Percentiles rank a stretch among this genome's conserved stretches.
Conservation (phyloP, 2,113 vertebrate genomes). For the Thoracochromis brauschi region DNA sequence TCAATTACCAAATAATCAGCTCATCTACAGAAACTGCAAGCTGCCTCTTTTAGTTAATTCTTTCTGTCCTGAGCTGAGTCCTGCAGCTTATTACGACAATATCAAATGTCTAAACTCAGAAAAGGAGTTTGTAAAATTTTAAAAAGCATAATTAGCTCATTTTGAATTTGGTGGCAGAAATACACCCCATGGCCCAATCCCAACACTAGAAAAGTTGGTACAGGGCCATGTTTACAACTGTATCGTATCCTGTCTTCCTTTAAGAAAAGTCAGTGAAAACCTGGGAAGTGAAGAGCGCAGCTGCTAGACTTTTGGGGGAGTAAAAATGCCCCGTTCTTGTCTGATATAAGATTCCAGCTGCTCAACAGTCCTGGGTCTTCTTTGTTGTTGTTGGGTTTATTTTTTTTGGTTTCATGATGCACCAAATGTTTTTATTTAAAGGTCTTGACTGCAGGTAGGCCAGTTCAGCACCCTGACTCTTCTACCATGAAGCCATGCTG, state of each 20-base stretch:
- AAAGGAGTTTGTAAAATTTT: background rate
- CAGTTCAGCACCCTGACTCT: background rate
- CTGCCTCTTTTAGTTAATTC: background rate
- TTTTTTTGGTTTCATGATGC: background rate
- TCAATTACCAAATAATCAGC: no score
- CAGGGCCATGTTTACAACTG: background rate
- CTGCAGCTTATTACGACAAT: background rate
- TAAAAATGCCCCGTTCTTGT: background rate
- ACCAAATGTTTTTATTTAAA: background rate
- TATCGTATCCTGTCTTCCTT: background rate
- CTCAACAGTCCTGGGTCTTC: background rate
- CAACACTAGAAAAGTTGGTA: background rate
- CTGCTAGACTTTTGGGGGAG: background rate
- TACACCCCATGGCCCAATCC: background rate
- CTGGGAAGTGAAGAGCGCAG: background rate
- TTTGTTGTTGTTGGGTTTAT: background rate
- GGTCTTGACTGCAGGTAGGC: background rate
- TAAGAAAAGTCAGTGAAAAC: background rate
- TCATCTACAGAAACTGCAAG: background rate
- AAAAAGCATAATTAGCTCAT: background rate
- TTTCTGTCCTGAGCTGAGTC: background rate
- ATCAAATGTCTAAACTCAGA: background rate
- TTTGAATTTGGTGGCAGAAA: background rate
- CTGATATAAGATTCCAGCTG: background rate
- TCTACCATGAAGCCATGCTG: background rate